These are phyloP conservation scores for Otis tarda DNA, from an alignment of 2,113 vertebrate species.

Conservation along the genomic window DNA sequence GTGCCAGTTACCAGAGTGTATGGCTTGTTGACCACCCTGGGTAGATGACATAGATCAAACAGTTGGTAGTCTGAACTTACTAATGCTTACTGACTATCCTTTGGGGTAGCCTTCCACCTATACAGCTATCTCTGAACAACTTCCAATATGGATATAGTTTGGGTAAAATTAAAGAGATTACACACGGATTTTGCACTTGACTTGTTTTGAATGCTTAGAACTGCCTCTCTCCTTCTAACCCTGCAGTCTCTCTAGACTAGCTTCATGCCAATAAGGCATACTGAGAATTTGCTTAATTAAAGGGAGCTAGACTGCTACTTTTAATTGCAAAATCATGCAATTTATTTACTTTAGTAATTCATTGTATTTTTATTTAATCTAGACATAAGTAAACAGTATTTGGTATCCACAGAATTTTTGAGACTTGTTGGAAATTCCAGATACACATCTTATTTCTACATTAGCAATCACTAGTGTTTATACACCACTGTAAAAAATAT, in stretches of 20 bases:
- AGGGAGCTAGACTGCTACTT: neutral
- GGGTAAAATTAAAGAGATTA: neutral
- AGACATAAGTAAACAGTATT: neutral
- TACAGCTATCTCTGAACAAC: neutral
- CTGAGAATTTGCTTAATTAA: neutral
- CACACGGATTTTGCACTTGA: neutral
- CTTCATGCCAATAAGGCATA: neutral
- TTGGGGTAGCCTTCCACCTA: neutral
- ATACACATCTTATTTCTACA: constrained; percentile 30
- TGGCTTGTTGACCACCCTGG: neutral
- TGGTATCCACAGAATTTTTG: neutral
- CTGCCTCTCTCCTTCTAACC: neutral
- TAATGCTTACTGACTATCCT: neutral
- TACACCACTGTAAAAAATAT: constrained; percentile 53
- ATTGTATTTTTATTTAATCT: neutral
- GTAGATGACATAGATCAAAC: neutral
- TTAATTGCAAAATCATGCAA: neutral
- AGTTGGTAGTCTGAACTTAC: neutral
- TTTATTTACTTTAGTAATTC: neutral
- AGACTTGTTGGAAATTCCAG: neutral
- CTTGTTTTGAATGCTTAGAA: neutral
- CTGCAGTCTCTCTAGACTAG: neutral
- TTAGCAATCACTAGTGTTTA: constrained; percentile 40
- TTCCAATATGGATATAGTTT: neutral
- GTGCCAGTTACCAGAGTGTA: neutral